phyloP scores from a whole-genome alignment of 2,888 invertebrate genomes.

The Melangyna quadrimaculata region DNA sequence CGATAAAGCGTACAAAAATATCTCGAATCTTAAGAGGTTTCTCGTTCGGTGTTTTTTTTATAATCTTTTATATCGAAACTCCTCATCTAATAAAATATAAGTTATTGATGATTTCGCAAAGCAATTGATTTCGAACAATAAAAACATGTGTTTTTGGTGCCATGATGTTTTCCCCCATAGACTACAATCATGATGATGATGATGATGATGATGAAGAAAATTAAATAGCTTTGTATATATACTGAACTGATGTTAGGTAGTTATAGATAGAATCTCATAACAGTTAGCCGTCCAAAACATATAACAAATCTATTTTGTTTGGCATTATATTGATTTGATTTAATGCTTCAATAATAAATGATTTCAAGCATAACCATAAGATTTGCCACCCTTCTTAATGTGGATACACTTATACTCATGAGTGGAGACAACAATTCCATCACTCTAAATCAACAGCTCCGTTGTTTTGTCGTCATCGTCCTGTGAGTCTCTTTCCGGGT shows the following conservation, averaged over 20 bases:
- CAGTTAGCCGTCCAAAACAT: conserved; percentile 33
- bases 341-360: conserved; percentile 67
- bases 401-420: not conserved
- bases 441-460: conserved; percentile 64
- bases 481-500: not conserved
- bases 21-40: not conserved
- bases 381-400: conserved; percentile 33
- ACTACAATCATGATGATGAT: not conserved
- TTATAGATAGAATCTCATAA: conserved; percentile 17
- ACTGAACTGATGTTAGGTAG: not conserved
- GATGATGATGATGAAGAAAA: conserved; percentile 3
- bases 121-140: conserved; percentile 31
- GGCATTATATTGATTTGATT: conserved; percentile 65
- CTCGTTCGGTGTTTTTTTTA: not conserved
- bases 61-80: not conserved
- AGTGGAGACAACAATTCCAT: conserved; percentile 60
- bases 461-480: not conserved
- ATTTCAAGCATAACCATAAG: conserved; percentile 44
- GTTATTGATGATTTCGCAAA: not conserved
- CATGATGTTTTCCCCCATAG: conserved; percentile 9
- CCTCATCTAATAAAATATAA: not conserved
- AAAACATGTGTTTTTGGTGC: conserved; percentile 28
- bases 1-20: too few relatives aligned
- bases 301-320: conserved; percentile 60
- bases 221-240: not conserved